A percentile compares a stretch with the other conserved stretches of the same genome.
Conservation (phyloP, 2,888 invertebrate species). For the Rosalia funebris region DNA sequence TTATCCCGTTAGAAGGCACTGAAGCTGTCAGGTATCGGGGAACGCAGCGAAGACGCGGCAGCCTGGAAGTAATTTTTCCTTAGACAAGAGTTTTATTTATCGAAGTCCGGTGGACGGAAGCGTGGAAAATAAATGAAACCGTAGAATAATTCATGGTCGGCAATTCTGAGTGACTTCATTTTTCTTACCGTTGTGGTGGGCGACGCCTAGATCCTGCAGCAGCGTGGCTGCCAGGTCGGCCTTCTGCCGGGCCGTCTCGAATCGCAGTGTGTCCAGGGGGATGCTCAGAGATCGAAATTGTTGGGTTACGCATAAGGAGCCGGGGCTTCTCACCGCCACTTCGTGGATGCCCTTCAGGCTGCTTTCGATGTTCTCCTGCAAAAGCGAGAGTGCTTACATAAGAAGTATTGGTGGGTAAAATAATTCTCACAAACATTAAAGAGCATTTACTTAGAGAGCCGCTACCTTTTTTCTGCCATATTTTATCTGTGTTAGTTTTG, state of each 20-base stretch:
- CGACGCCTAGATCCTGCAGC: slow-evolving; percentile 77
- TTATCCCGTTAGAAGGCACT: no score
- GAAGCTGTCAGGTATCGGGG: no score
- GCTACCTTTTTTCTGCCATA: no score
- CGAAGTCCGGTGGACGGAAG: no score
- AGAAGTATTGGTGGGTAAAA: no score
- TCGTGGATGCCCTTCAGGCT: slow-evolving; percentile 78
- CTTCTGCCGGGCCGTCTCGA: slow-evolving; percentile 80
- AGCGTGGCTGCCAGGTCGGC: slow-evolving; percentile 82
- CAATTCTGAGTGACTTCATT: background rate
- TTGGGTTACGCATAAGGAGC: slow-evolving; percentile 77
- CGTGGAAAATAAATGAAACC: background rate
- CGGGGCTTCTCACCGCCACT: slow-evolving; percentile 77
- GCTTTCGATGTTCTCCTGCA: slow-evolving; percentile 59
- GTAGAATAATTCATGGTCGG: background rate
- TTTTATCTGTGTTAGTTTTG: no score
- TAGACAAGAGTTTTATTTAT: no score
- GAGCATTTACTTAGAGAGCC: no score
- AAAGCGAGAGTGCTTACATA: no score
- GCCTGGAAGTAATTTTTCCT: no score
- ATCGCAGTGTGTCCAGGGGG: slow-evolving; percentile 75
- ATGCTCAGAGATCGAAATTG: slow-evolving; percentile 76
- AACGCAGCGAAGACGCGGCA: no score
- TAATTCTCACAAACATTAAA: no score
- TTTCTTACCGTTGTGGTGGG: slow-evolving; percentile 69